Evolutionary conservation across 2,888 invertebrate genomes (phyloP), one percentile per base, ranked within the genome.

Genomic region (Xanthia icteritia): DNA sequence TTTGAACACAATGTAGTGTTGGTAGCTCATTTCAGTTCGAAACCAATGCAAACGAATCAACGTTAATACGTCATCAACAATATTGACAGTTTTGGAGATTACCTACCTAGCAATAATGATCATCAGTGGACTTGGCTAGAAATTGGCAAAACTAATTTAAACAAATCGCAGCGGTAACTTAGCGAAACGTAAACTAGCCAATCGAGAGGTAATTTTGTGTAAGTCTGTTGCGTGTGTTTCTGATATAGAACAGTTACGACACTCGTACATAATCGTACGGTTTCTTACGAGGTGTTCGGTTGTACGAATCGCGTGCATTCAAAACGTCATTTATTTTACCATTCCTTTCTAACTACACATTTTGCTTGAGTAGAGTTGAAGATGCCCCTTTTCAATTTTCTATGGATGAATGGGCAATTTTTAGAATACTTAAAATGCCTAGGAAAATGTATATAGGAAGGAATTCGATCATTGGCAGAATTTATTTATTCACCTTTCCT

Each of bases 1-100:
- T 66, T 56, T 64, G 20, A 20, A 58, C 68, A 72, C 63, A 72
- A 74, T 83, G 65, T 73, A 48, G 31, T 56, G 56, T 69, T 83
- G 56, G 39, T 39, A 74, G 31, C 36, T 61, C 69, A 67, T 70
- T 82, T 61, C 45, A 66, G 45, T 72, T 54, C 39, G 20, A 58
- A 61, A 64, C 56, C 31, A 67, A 66, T 63, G 42, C 31, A 73
- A 73, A 70, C 67, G 56, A 42, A 75, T 65, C 51, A 42, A 71
- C 23, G 42, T 27, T n/a, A 39, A 20, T 17, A 71, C 23, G 42
- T 27, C 31, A 39, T n/a, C 23, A n/a, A 56, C 20, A 54, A 58
- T 36, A 42, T 51, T 58, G n/a, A 11, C 9, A 11, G 15, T 71
- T 48, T 71, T 64, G 27, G 13, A n/a, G n/a, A 54, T 63, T 61